Conservation (phyloP, 2,888 invertebrate genomes). For the Heliconius hortense region DNA sequence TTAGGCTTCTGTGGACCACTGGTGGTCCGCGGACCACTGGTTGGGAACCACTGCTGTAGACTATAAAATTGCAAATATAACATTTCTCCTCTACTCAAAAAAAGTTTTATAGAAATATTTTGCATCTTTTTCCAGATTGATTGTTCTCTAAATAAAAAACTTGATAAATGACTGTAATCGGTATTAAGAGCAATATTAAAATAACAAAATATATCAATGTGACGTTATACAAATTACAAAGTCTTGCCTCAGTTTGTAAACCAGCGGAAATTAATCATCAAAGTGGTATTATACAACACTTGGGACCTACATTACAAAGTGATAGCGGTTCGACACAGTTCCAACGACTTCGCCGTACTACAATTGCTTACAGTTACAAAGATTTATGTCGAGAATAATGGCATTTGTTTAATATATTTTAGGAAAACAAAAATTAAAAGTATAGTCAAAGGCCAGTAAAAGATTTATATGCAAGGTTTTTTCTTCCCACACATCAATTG, state of each 20-base stretch:
- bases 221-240: conserved; percentile 8
- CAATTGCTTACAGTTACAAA: neutral
- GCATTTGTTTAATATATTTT: no score
- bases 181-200: neutral
- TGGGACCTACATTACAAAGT: conserved; percentile 8
- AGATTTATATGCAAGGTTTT: no score
- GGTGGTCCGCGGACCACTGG: no score
- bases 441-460: no score
- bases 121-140: neutral
- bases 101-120: neutral
- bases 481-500: no score
- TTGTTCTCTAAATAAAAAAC: neutral
- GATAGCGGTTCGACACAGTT: neutral
- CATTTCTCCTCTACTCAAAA: neutral
- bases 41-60: neutral
- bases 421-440: no score
- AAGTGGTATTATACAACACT: conserved; percentile 5
- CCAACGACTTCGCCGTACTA: neutral
- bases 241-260: conserved; percentile 3
- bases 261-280: conserved; percentile 17
- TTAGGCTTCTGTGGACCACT: no score
- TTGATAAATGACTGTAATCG: neutral
- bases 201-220: conserved; percentile 14
- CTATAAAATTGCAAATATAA: neutral
- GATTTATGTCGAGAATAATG: neutral